Evolutionary conservation across 2,797 vertebrate species (phyloP), one percentile per base, ranked within the genome.

Genomic region (Argentina silus): DNA sequence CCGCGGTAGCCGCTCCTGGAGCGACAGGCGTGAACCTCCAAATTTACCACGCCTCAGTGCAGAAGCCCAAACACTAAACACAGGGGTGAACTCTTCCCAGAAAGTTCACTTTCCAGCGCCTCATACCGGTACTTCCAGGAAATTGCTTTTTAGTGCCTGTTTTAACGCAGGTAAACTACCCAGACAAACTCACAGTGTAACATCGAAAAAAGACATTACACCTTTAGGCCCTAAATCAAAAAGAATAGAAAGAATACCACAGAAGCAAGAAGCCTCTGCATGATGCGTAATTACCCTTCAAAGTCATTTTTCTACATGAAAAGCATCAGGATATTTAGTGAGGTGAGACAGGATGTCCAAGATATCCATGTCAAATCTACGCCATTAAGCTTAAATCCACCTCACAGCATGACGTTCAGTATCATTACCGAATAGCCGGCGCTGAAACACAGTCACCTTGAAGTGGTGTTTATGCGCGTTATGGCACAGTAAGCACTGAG

Each of bases 11-110:
- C 14, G 74, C 42, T 78, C 82, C 76, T 82, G 67, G 85, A 75
- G 72, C 84, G 85, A 86, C 84, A 85, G 76, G 68, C 74, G 59
- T 85, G 62, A 74, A 75, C 80, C 53, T 65, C 84, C 81, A 0
- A 77, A 88, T 86, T 86, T 64, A 3, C 73, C 72, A 72, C 64
- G 73, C 80, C 74, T 73, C 70, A 47, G 66, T 56, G 63, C 69
- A 64, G 43, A 0, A 60, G 69, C 45, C 6, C 63, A 67, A 84
- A 80, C 15, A 81, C 76, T 57, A 67, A 64, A 78, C 66, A 78
- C 69, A 27, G 63, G n/a, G 11, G 55, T n/a, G 75, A 79, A 70
- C 62, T 67, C 73, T 53, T 60, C 73, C 73, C 76, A 75, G 27
- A 43, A 42, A 62, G 36, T 23, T 5, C 17, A 72, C 73, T 78